Percentiles rank a stretch among this genome's conserved stretches.
Evolutionary conservation across 2,113 vertebrate species (phyloP).

Genomic region (Nothocercus julius): DNA sequence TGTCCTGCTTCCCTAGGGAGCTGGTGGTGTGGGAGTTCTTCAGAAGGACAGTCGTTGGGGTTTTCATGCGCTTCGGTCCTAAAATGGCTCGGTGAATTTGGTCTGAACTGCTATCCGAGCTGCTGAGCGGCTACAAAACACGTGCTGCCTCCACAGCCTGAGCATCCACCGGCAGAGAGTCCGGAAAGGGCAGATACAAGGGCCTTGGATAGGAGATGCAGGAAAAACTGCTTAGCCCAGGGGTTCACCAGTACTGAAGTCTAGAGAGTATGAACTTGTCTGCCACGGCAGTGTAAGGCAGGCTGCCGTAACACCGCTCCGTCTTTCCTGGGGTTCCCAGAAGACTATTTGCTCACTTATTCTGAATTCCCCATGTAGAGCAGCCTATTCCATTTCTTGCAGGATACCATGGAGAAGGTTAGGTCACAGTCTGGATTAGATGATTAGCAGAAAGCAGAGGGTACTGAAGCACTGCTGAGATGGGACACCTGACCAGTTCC

Average conservation of each 20-base stretch:
- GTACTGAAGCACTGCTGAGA: not conserved
- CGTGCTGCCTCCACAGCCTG: not conserved
- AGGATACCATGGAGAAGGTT: not conserved
- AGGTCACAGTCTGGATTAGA: not conserved
- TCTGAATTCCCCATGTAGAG: not conserved
- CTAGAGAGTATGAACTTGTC: not conserved
- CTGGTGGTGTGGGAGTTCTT: not conserved
- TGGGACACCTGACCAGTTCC: not conserved
- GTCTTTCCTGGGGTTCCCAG: not conserved
- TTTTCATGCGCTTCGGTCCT: not conserved
- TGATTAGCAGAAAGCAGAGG: not conserved
- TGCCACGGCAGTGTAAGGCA: rapidly evolving
- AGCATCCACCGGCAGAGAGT: not conserved
- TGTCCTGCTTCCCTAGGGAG: not conserved
- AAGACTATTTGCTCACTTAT: not conserved
- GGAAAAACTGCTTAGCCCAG: not conserved
- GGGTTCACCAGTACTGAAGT: not conserved
- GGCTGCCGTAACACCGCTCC: not conserved
- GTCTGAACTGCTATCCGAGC: not conserved
- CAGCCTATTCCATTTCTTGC: not conserved
- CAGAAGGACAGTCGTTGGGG: not conserved
- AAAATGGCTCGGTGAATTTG: not conserved
- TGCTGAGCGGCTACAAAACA: not conserved
- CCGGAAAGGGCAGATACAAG: not conserved
- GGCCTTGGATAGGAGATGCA: not conserved